Percentiles rank a stretch among this genome's conserved stretches.
Evolutionary conservation across 2,888 invertebrate genomes (phyloP).

Genomic region (Eupsilia transversa): DNA sequence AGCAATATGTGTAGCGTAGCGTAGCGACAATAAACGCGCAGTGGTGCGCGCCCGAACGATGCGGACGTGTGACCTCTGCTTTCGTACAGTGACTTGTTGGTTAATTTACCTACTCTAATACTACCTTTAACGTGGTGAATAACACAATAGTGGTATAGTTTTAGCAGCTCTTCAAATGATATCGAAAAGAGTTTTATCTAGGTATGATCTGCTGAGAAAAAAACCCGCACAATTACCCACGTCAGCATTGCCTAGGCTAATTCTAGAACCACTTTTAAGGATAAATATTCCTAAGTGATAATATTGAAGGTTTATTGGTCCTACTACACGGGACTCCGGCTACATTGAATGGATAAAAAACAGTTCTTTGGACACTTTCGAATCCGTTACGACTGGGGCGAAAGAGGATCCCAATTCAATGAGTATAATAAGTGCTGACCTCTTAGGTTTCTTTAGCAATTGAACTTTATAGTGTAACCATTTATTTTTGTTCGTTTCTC

Average conservation of each 20-base stretch:
- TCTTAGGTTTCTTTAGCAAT: not conserved
- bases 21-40: not conserved
- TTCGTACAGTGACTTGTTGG: not conserved
- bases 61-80: not conserved
- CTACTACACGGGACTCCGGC: not conserved
- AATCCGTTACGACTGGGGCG: slow-evolving; percentile 8
- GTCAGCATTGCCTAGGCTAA: not conserved
- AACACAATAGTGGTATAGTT: not conserved
- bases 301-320: slow-evolving; percentile 29
- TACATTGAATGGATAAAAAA: slow-evolving; percentile 24
- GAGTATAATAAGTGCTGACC: not conserved
- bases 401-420: slow-evolving; percentile 20
- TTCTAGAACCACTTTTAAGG: slow-evolving; percentile 1
- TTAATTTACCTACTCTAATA: not conserved
- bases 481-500: not conserved
- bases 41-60: not conserved
- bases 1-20: too few species aligned
- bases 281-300: slow-evolving; percentile 38
- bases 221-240: too few species aligned
- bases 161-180: not conserved
- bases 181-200: not conserved
- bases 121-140: not conserved
- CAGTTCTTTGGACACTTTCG: slow-evolving; percentile 9
- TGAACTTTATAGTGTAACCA: not conserved
- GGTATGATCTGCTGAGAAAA: not conserved